Evolutionary conservation across 2,888 invertebrate genomes (phyloP).

Genomic region (Liodrosophila aerea): DNA sequence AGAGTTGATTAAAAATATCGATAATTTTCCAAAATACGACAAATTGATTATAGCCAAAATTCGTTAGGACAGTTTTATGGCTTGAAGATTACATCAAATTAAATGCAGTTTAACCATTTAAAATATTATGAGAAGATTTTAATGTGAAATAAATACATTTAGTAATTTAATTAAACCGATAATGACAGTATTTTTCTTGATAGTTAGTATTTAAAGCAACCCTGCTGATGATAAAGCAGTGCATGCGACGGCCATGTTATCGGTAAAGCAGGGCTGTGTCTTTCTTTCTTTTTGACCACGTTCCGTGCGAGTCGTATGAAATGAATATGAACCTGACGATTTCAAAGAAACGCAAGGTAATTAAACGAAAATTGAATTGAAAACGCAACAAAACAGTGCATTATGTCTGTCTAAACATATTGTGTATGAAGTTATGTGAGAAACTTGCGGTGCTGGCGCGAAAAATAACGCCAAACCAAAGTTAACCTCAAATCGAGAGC

Average conservation of each 20-base stretch:
- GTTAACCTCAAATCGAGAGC: slow-evolving; percentile 71
- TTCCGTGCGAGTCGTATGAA: slow-evolving; percentile 80
- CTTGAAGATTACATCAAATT: too few species aligned
- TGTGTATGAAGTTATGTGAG: slow-evolving; percentile 31
- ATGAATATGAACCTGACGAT: slow-evolving; percentile 82
- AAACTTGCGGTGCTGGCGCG: slow-evolving; percentile 1
- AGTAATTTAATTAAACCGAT: not conserved
- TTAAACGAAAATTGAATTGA: slow-evolving; percentile 35
- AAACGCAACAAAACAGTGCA: slow-evolving; percentile 2
- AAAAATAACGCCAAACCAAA: slow-evolving; percentile 37
- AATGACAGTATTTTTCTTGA: not conserved
- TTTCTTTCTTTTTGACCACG: slow-evolving; percentile 83
- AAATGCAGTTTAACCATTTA: too few species aligned
- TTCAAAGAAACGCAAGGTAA: slow-evolving; percentile 83
- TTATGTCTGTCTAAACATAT: not conserved
- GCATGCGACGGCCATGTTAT: slow-evolving; percentile 69
- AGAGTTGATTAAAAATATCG: not conserved
- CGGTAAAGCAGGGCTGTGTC: slow-evolving; percentile 68
- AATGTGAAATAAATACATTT: not conserved
- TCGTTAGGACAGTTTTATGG: too few species aligned
- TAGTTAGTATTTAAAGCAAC: slow-evolving; percentile 29
- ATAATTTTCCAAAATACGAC: not conserved
- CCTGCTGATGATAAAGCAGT: slow-evolving; percentile 42
- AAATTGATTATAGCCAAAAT: too few species aligned
- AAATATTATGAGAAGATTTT: too few species aligned